Conservation (phyloP, 2,113 vertebrate genomes). For the Forbesichthys papilliferus region DNA sequence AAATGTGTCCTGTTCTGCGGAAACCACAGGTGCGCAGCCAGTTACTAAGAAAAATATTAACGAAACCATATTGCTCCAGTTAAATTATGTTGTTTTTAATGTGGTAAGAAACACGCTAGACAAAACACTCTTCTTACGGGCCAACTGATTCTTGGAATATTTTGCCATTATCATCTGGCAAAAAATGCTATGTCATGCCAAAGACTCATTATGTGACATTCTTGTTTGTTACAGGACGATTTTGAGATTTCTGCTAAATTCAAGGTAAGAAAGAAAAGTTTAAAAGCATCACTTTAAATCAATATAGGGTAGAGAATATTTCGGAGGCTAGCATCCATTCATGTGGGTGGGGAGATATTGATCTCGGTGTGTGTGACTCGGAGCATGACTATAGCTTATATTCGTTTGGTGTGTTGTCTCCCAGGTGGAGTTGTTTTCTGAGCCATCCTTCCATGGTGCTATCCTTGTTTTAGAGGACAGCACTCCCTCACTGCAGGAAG, state of each 20-base stretch:
- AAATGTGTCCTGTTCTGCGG: no score
- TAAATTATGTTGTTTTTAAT: no score
- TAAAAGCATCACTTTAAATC: background rate
- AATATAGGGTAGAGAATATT: background rate
- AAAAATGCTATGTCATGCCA: background rate
- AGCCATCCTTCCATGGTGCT: constrained; percentile 84
- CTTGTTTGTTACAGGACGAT: constrained; percentile 63
- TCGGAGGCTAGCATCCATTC: background rate
- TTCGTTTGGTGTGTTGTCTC: constrained; percentile 42
- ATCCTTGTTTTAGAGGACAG: constrained; percentile 77
- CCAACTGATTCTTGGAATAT: background rate
- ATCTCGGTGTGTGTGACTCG: background rate
- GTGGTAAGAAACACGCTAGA: no score
- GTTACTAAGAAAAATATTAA: background rate
- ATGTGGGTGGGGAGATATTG: background rate
- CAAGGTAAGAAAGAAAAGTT: constrained; percentile 60
- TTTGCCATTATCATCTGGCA: background rate
- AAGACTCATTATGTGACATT: constrained; percentile 2
- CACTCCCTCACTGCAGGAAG: constrained; percentile 71
- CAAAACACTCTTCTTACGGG: no score
- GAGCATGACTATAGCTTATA: constrained; percentile 32
- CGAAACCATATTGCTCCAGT: background rate
- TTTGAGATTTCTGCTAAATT: constrained; percentile 61
- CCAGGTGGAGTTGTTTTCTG: constrained; percentile 91
- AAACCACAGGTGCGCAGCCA: no score